Percentiles rank a stretch among this genome's conserved stretches.
phyloP scores from a whole-genome alignment of 2,113 vertebrate species.

The Eulacestoma nigropectus region DNA sequence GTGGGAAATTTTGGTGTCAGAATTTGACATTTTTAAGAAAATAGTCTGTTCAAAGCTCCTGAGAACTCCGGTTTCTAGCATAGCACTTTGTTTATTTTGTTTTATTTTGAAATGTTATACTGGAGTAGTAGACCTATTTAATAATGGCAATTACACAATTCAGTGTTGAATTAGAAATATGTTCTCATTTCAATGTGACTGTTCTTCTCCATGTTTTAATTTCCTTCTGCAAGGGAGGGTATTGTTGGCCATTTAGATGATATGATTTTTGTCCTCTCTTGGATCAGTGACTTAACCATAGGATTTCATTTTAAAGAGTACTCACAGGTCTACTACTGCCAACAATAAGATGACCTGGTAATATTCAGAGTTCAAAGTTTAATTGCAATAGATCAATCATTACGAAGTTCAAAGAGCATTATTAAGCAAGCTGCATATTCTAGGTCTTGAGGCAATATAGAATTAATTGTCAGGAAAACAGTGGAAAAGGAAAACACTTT shows the following conservation, averaged over 20 bases:
- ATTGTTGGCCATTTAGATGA: background rate
- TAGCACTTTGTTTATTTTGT: background rate
- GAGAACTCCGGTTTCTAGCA: background rate
- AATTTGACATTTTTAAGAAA: background rate
- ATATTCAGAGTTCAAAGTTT: slow-evolving; percentile 57
- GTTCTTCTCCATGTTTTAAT: background rate
- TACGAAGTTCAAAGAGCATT: slow-evolving; percentile 46
- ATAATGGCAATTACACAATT: background rate
- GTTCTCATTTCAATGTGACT: background rate
- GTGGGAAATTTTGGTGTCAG: background rate
- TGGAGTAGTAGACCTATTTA: background rate
- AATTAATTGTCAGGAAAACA: slow-evolving; percentile 52
- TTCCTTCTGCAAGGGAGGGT: background rate
- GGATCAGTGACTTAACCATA: background rate
- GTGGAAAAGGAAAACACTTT: slow-evolving; percentile 26
- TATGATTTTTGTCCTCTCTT: background rate
- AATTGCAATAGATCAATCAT: slow-evolving; percentile 51
- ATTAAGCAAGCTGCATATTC: slow-evolving; percentile 9
- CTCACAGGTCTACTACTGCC: background rate
- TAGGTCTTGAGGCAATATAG: slow-evolving; percentile 21
- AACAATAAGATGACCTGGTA: slow-evolving; percentile 28
- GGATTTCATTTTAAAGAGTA: background rate
- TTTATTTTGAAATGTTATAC: background rate
- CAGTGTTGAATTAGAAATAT: background rate
- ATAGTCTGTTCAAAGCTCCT: background rate